Evolutionary conservation across 1,140 invertebrate species (phyloP).

Genomic region (Drosophila tropicalis): DNA sequence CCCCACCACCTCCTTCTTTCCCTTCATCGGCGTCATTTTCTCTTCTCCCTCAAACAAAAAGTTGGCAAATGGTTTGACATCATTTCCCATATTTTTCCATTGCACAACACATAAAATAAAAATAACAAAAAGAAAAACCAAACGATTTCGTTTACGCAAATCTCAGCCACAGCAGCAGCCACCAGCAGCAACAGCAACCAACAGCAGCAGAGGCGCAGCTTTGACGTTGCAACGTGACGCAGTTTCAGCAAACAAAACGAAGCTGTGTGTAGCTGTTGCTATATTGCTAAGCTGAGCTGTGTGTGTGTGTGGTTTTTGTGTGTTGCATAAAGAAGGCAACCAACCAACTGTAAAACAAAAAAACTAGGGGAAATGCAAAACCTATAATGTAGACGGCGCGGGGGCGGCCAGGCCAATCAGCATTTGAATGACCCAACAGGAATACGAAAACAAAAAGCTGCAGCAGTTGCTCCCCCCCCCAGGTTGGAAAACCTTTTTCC

Average conservation of each 20-base stretch:
- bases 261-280: slow-evolving; percentile 26
- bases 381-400: slow-evolving; percentile 14
- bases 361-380: slow-evolving; percentile 30
- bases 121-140: slow-evolving; percentile 43
- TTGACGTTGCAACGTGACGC: slow-evolving; percentile 73
- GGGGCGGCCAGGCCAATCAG: slow-evolving; percentile 16
- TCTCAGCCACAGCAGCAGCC: slow-evolving; percentile 48
- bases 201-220: slow-evolving; percentile 19
- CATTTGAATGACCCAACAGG: slow-evolving; percentile 30
- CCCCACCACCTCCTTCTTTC: not conserved
- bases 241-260: slow-evolving; percentile 70
- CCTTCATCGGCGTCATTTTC: not conserved
- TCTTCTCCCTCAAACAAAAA: slow-evolving; percentile 6
- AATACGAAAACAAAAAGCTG: not conserved
- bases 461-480: too few relatives aligned
- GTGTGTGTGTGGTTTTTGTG: slow-evolving; percentile 48
- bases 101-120: slow-evolving; percentile 18
- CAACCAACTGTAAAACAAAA: slow-evolving; percentile 70
- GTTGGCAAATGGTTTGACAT: slow-evolving; percentile 45
- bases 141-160: slow-evolving; percentile 76
- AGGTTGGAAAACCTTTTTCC: too few relatives aligned
- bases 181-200: slow-evolving; percentile 17
- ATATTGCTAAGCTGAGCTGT: not conserved
- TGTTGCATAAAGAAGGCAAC: slow-evolving; percentile 71
- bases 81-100: slow-evolving; percentile 36